Evolutionary conservation across 2,113 vertebrate species (phyloP).

Genomic region (Telmatochromis sp.): DNA sequence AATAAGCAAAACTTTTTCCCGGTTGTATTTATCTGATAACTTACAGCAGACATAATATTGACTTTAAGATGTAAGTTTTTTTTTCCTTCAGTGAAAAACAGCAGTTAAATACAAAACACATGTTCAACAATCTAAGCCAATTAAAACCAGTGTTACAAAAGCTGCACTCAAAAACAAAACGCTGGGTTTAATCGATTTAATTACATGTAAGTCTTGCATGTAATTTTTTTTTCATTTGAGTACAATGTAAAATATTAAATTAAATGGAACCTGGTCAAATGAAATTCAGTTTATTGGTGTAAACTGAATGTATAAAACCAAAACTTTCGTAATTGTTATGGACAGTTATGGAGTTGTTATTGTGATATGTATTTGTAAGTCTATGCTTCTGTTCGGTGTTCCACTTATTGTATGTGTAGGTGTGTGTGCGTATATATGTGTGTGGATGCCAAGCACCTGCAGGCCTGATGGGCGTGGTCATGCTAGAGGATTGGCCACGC

Average conservation of each 20-base stretch:
- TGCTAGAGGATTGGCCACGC: not conserved
- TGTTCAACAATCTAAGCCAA: fast-evolving
- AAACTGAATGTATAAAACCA: not conserved
- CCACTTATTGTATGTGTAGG: not conserved
- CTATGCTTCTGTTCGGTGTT: not conserved
- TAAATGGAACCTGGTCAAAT: fast-evolving
- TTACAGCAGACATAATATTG: not conserved
- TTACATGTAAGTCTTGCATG: not conserved
- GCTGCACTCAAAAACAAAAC: not conserved
- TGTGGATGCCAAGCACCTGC: not conserved
- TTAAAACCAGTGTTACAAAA: not conserved
- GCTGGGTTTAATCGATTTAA: fast-evolving
- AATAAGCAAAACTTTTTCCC: not conserved
- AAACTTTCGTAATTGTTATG: fast-evolving
- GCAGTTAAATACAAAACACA: not conserved
- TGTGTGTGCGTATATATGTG: not conserved
- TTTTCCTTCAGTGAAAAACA: not conserved
- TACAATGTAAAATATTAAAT: not conserved
- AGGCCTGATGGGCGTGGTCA: not conserved
- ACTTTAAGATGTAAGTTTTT: not conserved
- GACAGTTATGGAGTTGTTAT: not conserved
- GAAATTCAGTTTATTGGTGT: not conserved
- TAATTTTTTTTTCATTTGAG: not conserved
- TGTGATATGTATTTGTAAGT: not conserved
- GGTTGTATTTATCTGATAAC: not conserved